Conservation (phyloP, 2,797 vertebrate species). For the Heterohyrax brucei region DNA sequence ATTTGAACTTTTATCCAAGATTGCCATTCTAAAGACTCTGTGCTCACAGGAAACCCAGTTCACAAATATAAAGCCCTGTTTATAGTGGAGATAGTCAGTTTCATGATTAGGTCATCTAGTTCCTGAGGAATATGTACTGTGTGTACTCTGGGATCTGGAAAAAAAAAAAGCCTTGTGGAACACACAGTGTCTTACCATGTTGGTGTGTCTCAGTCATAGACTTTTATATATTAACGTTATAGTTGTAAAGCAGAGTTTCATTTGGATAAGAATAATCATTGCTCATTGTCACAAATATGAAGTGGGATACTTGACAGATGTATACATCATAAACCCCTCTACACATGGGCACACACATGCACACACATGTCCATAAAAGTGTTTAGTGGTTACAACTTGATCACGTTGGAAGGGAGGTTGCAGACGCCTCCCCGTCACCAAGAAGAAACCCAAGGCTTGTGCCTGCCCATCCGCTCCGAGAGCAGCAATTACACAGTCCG, state of each 20-base stretch:
- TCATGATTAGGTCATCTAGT: fast-evolving
- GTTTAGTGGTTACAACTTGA: neutral
- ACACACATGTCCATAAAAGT: neutral
- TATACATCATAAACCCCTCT: neutral
- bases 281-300: neutral
- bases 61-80: neutral
- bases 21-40: no score
- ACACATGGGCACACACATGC: fast-evolving
- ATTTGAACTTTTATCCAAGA: no score
- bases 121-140: neutral
- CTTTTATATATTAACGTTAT: neutral
- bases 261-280: neutral
- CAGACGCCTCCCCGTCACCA: constrained; percentile 17
- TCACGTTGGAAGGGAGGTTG: constrained; percentile 15
- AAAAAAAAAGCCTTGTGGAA: neutral
- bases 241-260: constrained; percentile 8
- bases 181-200: neutral
- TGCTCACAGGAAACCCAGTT: neutral
- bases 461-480: constrained; percentile 64
- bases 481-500: constrained; percentile 77
- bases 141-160: neutral
- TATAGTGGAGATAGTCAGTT: neutral
- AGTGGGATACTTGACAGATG: neutral
- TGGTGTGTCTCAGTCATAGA: neutral
- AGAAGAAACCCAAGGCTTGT: constrained; percentile 60